Percentiles rank a stretch among this genome's conserved stretches.
phyloP scores from a whole-genome alignment of 92 coral and sea anemone genomes.

The Zoanthus solanderi region DNA sequence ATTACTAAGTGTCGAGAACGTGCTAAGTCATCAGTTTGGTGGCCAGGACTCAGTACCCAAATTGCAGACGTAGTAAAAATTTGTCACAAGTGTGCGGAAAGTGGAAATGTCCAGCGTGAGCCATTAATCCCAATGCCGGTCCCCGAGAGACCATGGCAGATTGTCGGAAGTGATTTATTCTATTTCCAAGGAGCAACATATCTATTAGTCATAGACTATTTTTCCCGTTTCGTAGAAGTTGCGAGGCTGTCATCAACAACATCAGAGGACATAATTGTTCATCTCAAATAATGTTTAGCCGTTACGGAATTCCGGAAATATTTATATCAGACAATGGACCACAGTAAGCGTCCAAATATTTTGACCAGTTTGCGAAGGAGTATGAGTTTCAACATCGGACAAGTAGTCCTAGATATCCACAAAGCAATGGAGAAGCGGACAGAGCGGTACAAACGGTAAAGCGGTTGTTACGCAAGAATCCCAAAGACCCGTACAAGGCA shows the following conservation, averaged over 20 bases:
- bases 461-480: slow-evolving; percentile 18
- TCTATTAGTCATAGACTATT: slow-evolving; percentile 52
- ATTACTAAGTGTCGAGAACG: neutral
- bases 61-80: neutral
- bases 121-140: slow-evolving; percentile 2
- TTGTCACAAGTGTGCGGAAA: slow-evolving; percentile 27
- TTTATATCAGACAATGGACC: slow-evolving; percentile 23
- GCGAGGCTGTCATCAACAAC: slow-evolving; percentile 37
- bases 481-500: slow-evolving; percentile 45
- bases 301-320: slow-evolving; percentile 39
- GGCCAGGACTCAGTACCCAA: slow-evolving; percentile 54
- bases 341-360: slow-evolving; percentile 14
- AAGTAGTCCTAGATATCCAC: slow-evolving; percentile 1
- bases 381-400: slow-evolving; percentile 12
- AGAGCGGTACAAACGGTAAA: slow-evolving; percentile 26
- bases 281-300: slow-evolving; percentile 25
- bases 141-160: slow-evolving; percentile 62
- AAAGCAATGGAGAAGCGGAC: slow-evolving; percentile 35
- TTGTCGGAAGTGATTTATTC: slow-evolving; percentile 47
- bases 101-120: slow-evolving; percentile 24
- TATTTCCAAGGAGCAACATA: slow-evolving; percentile 38
- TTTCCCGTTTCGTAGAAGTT: slow-evolving; percentile 52
- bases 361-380: slow-evolving; percentile 16
- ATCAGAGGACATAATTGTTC: slow-evolving; percentile 20
- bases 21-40: slow-evolving; percentile 57